These are phyloP conservation scores for Telmatochromis brichardi DNA, from an alignment of 2,113 vertebrate species.

Conservation along the genomic window DNA sequence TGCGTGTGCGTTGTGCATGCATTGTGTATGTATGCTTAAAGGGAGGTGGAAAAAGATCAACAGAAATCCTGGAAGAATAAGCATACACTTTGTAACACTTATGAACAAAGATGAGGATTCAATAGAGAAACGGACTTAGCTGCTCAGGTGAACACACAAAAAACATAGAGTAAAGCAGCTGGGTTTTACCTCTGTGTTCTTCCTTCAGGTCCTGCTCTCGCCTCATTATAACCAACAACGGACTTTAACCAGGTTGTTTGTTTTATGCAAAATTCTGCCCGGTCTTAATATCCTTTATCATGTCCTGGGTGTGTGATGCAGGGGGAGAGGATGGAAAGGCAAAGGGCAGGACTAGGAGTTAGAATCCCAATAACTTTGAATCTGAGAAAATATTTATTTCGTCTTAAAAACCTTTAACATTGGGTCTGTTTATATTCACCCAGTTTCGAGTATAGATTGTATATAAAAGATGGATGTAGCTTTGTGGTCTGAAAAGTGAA, in stretches of 20 bases:
- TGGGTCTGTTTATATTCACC: not conserved
- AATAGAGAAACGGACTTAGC: conserved; percentile 23
- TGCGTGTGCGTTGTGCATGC: not conserved
- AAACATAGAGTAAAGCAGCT: conserved; percentile 1
- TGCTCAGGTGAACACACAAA: conserved; percentile 21
- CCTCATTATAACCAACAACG: not conserved
- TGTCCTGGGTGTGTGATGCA: not conserved
- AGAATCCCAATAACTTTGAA: not conserved
- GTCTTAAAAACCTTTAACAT: not conserved
- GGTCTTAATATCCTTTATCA: not conserved
- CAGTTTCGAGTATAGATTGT: not conserved
- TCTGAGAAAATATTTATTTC: not conserved
- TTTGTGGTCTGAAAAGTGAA: not conserved
- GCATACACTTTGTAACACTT: conserved; percentile 17
- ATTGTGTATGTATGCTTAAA: not conserved
- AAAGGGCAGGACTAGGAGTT: not conserved
- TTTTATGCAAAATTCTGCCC: not conserved
- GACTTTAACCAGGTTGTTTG: not conserved
- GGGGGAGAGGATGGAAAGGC: not conserved
- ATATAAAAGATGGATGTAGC: not conserved
- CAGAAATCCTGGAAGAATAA: conserved; percentile 39
- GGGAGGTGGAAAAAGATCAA: not conserved
- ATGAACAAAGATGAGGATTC: conserved; percentile 10
- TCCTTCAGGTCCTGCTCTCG: not conserved
- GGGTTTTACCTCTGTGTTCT: conserved; percentile 3